Base-by-base conservation (phyloP, 2,888 invertebrate genomes). In the Masnerella sp. region DNA sequence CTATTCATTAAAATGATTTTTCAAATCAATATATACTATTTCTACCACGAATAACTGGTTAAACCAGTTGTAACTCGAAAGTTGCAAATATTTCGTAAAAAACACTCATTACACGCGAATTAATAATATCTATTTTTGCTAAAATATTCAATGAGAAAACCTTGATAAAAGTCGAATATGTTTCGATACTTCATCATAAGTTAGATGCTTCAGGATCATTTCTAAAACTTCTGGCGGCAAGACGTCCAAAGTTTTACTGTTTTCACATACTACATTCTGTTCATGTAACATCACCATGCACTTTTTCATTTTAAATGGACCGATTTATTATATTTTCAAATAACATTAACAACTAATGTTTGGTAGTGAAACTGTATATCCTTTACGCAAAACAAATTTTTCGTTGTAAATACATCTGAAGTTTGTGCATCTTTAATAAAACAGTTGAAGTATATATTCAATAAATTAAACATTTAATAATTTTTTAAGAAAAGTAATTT, bases 181-280 rank as follows among this genome's bases (percentile, higher is more conserved):
- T 2, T 78, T 75, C 7, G 87, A 80, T 5, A 87, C 80, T 5
- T 84, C 82, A 5, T 79, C 79, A 32, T 83, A 76, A 2, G 85
- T 81, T 25, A 87, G 54, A 11, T 85, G 75, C 2, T 81, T 78
- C 3, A 86, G 61, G 14, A 87, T 80, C 81, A 83, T 83, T 59
- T 86, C 85, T 40, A 86, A 74, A 12, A 87, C 79, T 78, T 87
- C 87, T 5, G 83, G 83, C 1, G 87, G 87, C 18, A 87, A 78
- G 2, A 74, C 80, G 11, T 86, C 84, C 51, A 86, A 59, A 2
- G 77, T 80, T 14, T 9, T 8, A 14, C 12, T 25, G 5, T 45
- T 12, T 1, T 70, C 28, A 7, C 15, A 11, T 12, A 30, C 18
- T 7, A 14, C 11, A 5, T 52, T 18, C 4, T 18, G 4, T 11